These are phyloP conservation scores for Megaceryle torquata DNA, from an alignment of 2,113 vertebrate species.

Conservation along the genomic window DNA sequence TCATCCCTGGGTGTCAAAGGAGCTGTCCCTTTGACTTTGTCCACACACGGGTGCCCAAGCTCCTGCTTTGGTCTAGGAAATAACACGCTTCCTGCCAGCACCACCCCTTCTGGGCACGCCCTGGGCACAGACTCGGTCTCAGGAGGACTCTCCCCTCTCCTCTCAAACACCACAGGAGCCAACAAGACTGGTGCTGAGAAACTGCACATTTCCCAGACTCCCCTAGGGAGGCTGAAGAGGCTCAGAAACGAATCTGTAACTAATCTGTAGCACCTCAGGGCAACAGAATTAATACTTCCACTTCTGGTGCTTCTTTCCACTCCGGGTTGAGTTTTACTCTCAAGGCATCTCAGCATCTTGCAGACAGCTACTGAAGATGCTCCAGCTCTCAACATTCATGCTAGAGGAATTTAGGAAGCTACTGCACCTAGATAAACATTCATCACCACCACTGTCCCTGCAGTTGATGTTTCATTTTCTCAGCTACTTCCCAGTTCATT, in stretches of 20 bases:
- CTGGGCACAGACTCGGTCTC: background rate
- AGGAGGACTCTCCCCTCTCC: background rate
- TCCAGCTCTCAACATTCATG: background rate
- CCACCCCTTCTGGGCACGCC: background rate
- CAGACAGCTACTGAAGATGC: background rate
- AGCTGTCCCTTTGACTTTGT: background rate
- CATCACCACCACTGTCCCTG: background rate
- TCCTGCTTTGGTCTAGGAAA: background rate
- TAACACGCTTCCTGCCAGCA: background rate
- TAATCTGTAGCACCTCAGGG: background rate
- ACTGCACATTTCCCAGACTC: background rate
- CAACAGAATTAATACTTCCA: background rate
- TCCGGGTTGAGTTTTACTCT: background rate
- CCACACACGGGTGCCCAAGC: background rate
- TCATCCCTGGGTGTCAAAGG: background rate
- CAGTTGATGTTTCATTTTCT: fast-evolving
- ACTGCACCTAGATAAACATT: background rate
- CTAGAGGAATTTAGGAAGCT: background rate
- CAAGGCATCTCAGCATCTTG: background rate
- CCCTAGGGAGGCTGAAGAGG: background rate
- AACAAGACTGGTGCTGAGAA: background rate
- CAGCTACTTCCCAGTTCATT: background rate
- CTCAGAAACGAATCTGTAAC: background rate
- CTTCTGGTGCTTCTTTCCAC: background rate
- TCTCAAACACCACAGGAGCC: background rate